Base-by-base conservation (phyloP, 1,140 invertebrate genomes). In the Pogonomyrmex californicus region DNA sequence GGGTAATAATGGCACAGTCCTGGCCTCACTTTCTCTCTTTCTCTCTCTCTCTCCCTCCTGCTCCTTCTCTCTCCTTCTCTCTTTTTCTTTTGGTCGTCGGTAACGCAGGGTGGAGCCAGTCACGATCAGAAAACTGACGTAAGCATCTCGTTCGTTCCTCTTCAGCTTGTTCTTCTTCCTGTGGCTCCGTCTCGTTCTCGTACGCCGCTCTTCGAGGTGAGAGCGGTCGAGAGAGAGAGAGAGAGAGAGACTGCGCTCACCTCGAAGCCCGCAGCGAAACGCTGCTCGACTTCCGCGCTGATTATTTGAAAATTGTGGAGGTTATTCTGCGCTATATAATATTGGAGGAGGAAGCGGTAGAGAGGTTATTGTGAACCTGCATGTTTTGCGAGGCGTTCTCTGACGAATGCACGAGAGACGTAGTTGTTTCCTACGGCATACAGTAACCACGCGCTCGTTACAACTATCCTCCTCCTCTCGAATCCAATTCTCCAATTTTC, bases 51-150 rank as follows among this genome's bases (percentile, higher is more conserved):
- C 41, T 56, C 68, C 56, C 58, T 62, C 58, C 23, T 23, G 23
- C 23, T 23, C 23, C 23, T 23, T 23, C 23, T 23, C 23, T 23
- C 23, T 23, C 23, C 23, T 23, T 23, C 23, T 36, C 5, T 77
- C 85, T 77, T 70, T 85, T 65, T 90, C 82, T 63, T 7, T 77
- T 9, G 14, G 12, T 62, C 47, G 65, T 86, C 89, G 90, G 91
- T 90, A 94, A 94, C 92, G 87, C 90, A 93, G 93, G 94, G 94
- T 94, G 94, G 94, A 94, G 93, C 90, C 89, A 91, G 93, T 94
- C 93, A 95, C 94, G 94, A 94, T 90, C 92, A 89, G 86, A 89
- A 87, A 92, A 94, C 93, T 94, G 92, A 94, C 93, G 93, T 93
- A 95, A 95, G 93, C 93, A 93, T 94, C 93, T 93, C 83, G 91